Evolutionary conservation across 1,140 invertebrate genomes (phyloP).

Genomic region (Lordiphosa clarofinis): DNA sequence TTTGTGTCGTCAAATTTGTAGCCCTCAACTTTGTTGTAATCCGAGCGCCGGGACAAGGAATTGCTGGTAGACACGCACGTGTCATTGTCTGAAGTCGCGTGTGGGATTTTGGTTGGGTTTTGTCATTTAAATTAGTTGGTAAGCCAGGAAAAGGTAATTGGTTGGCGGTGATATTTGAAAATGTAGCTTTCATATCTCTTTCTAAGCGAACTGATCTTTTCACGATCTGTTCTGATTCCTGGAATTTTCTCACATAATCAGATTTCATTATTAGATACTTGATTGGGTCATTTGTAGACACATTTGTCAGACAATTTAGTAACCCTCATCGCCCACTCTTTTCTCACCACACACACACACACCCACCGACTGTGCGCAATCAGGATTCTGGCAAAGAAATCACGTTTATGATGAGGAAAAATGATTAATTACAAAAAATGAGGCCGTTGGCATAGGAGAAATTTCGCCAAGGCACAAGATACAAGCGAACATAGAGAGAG

Average conservation of each 20-base stretch:
- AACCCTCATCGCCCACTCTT: background rate
- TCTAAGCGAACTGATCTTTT: too few relatives aligned
- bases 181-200: background rate
- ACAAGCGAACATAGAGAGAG: conserved; percentile 22
- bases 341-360: conserved; percentile 2
- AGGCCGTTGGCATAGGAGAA: conserved; percentile 51
- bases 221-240: too few relatives aligned
- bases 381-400: conserved; percentile 62
- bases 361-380: conserved; percentile 36
- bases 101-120: conserved; percentile 22
- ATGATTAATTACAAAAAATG: conserved; percentile 77
- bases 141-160: conserved; percentile 54
- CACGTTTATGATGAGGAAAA: conserved; percentile 74
- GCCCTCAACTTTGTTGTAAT: conserved; percentile 58
- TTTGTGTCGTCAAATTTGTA: conserved; percentile 79
- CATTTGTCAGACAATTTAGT: conserved; percentile 2
- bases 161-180: conserved; percentile 15
- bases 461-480: conserved; percentile 31
- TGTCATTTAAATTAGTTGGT: conserved; percentile 61
- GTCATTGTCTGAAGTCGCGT: conserved; percentile 49
- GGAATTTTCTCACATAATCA: background rate
- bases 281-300: conserved; percentile 15
- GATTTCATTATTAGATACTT: conserved; percentile 5
- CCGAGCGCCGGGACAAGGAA: conserved; percentile 13
- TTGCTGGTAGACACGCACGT: conserved; percentile 52